These are phyloP conservation scores for Clavelina lepadiformis DNA, from an alignment of 23 tunicate species.

Conservation along the genomic window DNA sequence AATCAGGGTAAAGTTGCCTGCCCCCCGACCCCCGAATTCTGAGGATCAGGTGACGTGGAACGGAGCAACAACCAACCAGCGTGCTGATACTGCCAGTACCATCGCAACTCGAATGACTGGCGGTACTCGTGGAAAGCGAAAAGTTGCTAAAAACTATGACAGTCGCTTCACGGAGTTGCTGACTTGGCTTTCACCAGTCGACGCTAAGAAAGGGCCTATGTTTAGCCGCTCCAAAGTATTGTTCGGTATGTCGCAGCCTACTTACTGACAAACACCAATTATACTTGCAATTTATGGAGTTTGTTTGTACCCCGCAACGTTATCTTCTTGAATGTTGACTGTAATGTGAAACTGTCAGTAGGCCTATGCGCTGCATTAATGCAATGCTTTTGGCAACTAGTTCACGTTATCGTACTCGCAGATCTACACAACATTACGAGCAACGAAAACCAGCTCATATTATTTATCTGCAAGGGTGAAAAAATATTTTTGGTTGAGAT, in stretches of 20 bases:
- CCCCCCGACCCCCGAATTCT: neutral
- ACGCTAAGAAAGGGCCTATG: constrained; percentile 29
- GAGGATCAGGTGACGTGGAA: neutral
- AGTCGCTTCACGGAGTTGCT: constrained; percentile 40
- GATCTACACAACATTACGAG: no score
- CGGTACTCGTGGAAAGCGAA: neutral
- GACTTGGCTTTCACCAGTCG: constrained; percentile 33
- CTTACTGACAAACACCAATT: no score
- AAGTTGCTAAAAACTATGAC: constrained; percentile 22
- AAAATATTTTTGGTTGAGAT: no score
- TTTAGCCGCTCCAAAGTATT: constrained; percentile 7
- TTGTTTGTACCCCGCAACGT: no score
- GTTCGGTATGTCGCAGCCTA: constrained; percentile 33
- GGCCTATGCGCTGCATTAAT: no score
- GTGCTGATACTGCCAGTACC: constrained; percentile 53
- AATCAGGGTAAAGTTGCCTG: constrained; percentile 1
- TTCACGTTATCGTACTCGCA: no score
- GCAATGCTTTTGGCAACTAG: no score
- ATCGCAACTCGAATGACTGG: constrained; percentile 43
- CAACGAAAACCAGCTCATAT: no score
- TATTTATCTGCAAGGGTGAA: no score
- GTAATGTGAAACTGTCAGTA: no score
- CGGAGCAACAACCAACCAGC: constrained; percentile 12
- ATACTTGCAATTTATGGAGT: no score
- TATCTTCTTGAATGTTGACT: no score